phyloP scores from a whole-genome alignment of 1,140 invertebrate species.

The Phortica variegata region DNA sequence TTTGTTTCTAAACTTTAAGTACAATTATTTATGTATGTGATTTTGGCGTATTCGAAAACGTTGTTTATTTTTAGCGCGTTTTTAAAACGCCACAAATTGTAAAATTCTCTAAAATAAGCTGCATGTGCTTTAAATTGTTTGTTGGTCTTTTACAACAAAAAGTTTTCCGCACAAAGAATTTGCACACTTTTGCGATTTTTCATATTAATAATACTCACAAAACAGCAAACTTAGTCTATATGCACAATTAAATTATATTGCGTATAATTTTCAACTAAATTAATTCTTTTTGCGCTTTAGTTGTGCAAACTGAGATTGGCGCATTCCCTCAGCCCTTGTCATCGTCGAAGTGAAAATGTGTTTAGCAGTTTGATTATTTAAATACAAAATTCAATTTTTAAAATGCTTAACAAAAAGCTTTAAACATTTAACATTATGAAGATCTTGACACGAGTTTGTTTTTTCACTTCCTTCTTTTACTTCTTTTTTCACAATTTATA shows the following conservation, averaged over 20 bases:
- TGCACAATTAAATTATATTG: background rate
- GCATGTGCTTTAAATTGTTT: background rate
- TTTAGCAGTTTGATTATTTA: slow-evolving; percentile 38
- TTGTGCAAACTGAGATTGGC: background rate
- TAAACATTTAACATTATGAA: too few relatives aligned
- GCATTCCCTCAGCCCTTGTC: slow-evolving; percentile 8
- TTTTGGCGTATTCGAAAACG: slow-evolving; percentile 11
- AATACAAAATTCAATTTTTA: slow-evolving; percentile 6
- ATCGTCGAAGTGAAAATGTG: slow-evolving; percentile 25
- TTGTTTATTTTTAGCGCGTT: background rate
- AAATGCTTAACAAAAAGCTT: too few relatives aligned
- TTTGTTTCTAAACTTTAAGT: slow-evolving; percentile 6
- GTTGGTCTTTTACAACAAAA: too few relatives aligned
- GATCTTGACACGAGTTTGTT: too few relatives aligned
- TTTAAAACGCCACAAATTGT: slow-evolving; percentile 4
- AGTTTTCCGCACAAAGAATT: too few relatives aligned
- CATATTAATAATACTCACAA: slow-evolving; percentile 49
- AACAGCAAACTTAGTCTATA: slow-evolving; percentile 9
- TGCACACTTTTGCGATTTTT: slow-evolving; percentile 42
- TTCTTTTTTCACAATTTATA: slow-evolving; percentile 2
- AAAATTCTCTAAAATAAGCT: background rate
- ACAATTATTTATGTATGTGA: slow-evolving; percentile 8
- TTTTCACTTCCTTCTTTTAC: slow-evolving; percentile 8
- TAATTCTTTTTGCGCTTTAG: background rate
- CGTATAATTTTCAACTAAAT: background rate